A percentile compares a stretch with the other conserved stretches of the same genome.
Evolutionary conservation across 2,113 vertebrate genomes (phyloP).

Genomic region (Nycticorax nycticorax): DNA sequence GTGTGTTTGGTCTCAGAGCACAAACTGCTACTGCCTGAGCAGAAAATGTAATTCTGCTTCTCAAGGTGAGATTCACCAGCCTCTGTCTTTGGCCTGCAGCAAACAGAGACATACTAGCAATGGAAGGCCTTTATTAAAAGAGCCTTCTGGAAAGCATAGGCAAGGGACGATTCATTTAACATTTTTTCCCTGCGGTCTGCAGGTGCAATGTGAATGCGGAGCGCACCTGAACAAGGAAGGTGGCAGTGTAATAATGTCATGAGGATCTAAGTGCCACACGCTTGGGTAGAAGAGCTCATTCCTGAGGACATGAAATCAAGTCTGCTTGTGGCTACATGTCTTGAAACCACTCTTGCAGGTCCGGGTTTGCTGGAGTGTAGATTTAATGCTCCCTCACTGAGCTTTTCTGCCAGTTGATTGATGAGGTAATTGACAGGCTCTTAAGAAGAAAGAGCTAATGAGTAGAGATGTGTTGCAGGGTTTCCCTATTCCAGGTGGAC

Average conservation of each 20-base stretch:
- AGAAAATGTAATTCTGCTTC: neutral
- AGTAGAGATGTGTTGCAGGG: neutral
- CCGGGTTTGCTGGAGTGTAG: neutral
- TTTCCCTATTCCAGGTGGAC: neutral
- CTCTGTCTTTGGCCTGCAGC: neutral
- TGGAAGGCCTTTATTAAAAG: neutral
- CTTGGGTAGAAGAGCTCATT: neutral
- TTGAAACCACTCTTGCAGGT: neutral
- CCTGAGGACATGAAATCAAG: neutral
- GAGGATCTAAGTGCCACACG: neutral
- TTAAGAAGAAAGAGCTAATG: neutral
- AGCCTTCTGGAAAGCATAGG: neutral
- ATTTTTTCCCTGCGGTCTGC: neutral
- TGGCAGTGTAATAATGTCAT: neutral
- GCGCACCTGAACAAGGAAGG: neutral
- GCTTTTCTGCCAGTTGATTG: neutral
- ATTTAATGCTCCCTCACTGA: neutral
- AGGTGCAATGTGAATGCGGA: neutral
- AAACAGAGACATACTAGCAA: neutral
- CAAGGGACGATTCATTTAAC: neutral
- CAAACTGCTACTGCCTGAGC: neutral
- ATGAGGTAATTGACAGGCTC: neutral
- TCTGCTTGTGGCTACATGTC: neutral
- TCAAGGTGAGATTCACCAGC: neutral
- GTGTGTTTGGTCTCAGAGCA: neutral